A percentile compares a stretch with the other conserved stretches of the same genome.
Evolutionary conservation across 2,797 vertebrate species (phyloP).

Genomic region (Takifugu rubripes): DNA sequence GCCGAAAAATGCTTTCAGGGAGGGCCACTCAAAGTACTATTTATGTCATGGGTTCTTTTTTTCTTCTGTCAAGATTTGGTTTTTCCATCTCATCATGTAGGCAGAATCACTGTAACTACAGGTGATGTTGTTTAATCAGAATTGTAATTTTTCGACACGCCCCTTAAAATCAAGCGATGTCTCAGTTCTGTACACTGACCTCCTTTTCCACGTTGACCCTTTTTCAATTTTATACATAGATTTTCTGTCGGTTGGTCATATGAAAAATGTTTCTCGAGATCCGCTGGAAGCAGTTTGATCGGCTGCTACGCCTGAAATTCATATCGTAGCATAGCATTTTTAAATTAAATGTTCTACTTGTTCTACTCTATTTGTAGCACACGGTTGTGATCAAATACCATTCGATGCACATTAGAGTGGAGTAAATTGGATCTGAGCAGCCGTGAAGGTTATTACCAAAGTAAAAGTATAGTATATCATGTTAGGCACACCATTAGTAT

Average conservation of each 20-base stretch:
- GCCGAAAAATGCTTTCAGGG: slow-evolving; percentile 36
- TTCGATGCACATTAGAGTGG: not conserved
- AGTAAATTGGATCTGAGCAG: slow-evolving; percentile 6
- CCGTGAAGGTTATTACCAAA: slow-evolving; percentile 4
- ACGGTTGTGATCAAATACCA: no score
- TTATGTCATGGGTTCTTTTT: slow-evolving; percentile 8
- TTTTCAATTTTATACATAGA: no score
- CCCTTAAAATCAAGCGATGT: no score
- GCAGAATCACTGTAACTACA: slow-evolving; percentile 22
- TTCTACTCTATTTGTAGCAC: not conserved
- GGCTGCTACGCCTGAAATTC: not conserved
- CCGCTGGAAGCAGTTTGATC: not conserved
- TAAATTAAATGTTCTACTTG: not conserved
- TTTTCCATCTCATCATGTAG: slow-evolving; percentile 19
- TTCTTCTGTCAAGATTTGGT: slow-evolving; percentile 4
- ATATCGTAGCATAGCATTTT: not conserved
- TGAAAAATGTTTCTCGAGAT: no score
- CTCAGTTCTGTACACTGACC: no score
- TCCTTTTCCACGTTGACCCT: no score
- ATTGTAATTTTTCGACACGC: no score
- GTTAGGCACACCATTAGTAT: no score
- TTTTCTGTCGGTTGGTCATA: no score
- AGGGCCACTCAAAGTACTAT: slow-evolving; percentile 9
- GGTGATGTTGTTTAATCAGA: no score
- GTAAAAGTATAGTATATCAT: not conserved